A percentile compares a stretch with the other conserved stretches of the same genome.
phyloP scores from a whole-genome alignment of 2,888 invertebrate species.

The Alentia gelatinosa region DNA sequence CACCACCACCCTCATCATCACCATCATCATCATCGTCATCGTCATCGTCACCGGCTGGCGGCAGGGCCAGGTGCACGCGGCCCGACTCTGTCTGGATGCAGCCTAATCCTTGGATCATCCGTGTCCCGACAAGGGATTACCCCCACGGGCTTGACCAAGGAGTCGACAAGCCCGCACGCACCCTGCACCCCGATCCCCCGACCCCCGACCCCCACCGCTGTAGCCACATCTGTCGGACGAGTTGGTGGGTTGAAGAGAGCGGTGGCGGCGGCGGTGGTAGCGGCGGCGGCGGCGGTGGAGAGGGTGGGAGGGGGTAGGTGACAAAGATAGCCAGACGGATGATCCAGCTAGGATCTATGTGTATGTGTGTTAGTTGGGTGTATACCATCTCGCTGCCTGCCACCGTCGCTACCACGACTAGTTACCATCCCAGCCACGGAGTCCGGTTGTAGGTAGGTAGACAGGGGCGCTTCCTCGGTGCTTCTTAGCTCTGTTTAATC shows the following conservation, averaged over 20 bases:
- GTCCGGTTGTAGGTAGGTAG: no score
- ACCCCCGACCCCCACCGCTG: no score
- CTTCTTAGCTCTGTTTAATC: no score
- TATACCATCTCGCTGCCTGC: not conserved
- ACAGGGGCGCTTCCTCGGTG: no score
- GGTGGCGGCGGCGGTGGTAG: not conserved
- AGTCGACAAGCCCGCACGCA: no score
- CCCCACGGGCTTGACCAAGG: not conserved
- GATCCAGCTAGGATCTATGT: not conserved
- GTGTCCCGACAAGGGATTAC: not conserved
- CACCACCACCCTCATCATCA: no score
- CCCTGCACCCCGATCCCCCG: no score
- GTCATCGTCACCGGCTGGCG: no score
- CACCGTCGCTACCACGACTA: not conserved
- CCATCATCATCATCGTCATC: no score
- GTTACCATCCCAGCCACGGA: no score
- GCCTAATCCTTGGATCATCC: not conserved
- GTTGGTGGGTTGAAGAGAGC: no score
- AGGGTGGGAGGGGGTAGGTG: not conserved
- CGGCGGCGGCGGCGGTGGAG: not conserved
- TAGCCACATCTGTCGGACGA: no score
- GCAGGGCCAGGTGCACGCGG: not conserved
- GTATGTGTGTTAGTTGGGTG: not conserved
- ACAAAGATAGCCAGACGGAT: not conserved
- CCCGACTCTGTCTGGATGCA: not conserved